Conservation (phyloP, 2,113 vertebrate genomes). For the Crotalus viridis region DNA sequence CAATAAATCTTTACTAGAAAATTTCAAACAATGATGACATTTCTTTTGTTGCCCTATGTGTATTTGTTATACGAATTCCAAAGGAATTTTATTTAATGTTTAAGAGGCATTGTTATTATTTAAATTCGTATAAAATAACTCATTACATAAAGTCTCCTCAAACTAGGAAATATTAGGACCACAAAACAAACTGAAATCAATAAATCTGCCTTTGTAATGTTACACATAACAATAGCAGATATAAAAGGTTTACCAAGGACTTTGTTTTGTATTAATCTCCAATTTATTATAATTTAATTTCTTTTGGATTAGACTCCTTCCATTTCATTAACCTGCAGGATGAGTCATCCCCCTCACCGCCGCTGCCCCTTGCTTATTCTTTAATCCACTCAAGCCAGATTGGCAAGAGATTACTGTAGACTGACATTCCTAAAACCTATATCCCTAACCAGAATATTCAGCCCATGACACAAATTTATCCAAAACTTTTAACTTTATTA, state of each 20-base stretch:
- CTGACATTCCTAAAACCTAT: constrained; percentile 53
- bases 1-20: neutral
- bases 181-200: constrained; percentile 56
- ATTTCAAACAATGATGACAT: neutral
- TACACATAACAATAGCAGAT: constrained; percentile 57
- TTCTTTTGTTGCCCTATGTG: neutral
- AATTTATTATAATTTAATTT: constrained; percentile 66
- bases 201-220: constrained; percentile 60
- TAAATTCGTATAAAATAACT: constrained; percentile 44
- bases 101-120: constrained; percentile 36
- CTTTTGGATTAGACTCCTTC: constrained; percentile 67
- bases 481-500: constrained; percentile 35
- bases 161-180: constrained; percentile 46
- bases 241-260: constrained; percentile 61
- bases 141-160: constrained; percentile 49
- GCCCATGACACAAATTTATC: constrained; percentile 20
- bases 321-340: constrained; percentile 69
- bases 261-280: constrained; percentile 65
- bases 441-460: constrained; percentile 43
- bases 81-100: constrained; percentile 20
- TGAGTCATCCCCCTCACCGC: constrained; percentile 37
- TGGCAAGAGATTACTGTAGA: constrained; percentile 65
- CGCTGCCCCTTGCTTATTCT: constrained; percentile 33
- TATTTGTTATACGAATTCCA: constrained; percentile 26
- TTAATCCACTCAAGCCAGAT: constrained; percentile 65